phyloP scores from a whole-genome alignment of 2,797 vertebrate species.

The Chaunax sp. region DNA sequence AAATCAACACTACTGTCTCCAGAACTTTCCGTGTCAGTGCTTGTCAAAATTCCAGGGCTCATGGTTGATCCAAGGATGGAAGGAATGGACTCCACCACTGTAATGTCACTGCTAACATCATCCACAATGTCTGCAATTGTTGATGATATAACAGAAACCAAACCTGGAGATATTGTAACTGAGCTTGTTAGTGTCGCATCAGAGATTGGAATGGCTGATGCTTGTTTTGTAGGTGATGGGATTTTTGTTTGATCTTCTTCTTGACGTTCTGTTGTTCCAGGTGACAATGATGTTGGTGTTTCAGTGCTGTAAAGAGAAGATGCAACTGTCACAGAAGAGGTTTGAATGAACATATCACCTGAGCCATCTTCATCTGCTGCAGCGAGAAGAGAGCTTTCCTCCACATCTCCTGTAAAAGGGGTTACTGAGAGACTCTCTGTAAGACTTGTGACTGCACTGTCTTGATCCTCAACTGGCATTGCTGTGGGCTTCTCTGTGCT shows the following conservation, averaged over 20 bases:
- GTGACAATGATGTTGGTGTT: neutral
- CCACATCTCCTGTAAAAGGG: neutral
- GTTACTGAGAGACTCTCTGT: neutral
- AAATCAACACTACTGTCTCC: conserved; percentile 3
- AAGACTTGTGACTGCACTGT: neutral
- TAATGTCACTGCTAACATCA: rapidly evolving
- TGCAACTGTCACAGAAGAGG: neutral
- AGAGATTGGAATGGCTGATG: neutral
- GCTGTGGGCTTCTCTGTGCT: neutral
- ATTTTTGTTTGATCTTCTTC: neutral
- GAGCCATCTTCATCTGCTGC: conserved; percentile 26
- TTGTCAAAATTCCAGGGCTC: neutral
- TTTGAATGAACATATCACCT: conserved; percentile 4
- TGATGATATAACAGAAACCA: neutral
- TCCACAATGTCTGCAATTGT: neutral
- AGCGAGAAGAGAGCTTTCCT: neutral
- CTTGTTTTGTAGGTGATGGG: neutral
- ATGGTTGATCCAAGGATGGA: neutral
- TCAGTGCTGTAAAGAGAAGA: conserved; percentile 1
- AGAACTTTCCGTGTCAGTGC: conserved; percentile 14
- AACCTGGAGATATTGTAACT: neutral
- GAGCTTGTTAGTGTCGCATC: neutral
- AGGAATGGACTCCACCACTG: conserved; percentile 2
- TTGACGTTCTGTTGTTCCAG: neutral
- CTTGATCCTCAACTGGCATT: neutral